Base-by-base conservation (phyloP, 2,888 invertebrate genomes). In the Eumacrocentrus americanus region DNA sequence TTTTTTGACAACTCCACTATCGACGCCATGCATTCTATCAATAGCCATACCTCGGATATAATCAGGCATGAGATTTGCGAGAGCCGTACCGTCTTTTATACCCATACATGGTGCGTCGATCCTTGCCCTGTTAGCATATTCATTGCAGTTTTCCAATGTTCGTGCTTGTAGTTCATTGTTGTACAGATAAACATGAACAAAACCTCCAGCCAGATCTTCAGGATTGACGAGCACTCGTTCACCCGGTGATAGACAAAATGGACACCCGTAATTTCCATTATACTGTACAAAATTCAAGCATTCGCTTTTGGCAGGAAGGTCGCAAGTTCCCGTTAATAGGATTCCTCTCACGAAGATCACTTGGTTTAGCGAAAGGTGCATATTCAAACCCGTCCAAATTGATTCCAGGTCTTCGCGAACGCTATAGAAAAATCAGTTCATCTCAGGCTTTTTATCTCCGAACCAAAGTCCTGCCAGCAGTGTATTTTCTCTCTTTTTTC, bases 221-320 rank as follows among this genome's bases (percentile, higher is more conserved):
- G n/a, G n/a, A n/a, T n/a, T n/a, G n/a, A n/a, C n/a, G n/a, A n/a
- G 16, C 23, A 54, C 35, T 1, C 53, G 56, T 47, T 56, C 44
- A 16, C 63, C 57, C 37, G 37, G 23, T 16, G 37, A 5, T 44
- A 50, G 47, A 56, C 61, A 63, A 35, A 53, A 48, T 14, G 53
- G 59, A 42, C 65, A 63, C 3, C 62, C 63, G 40, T 18, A 63
- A 7, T 44, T 2, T n/a, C 60, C 62, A 58, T 66, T 66, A 50
- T 44, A 56, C 0, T 50, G 37, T 11, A 22, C 60, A 20, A 63
- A 56, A 48, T 63, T 62, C 1, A 66, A 46, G 23, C 59, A 63
- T 14, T 58, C 23, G 3, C 54, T 34, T 56, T 63, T 63, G 11
- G 61, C 65, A 46, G 60, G 63, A 11, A 61, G 14, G 60, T 65